Conservation (phyloP, 2,797 vertebrate genomes). For the Crocidura indochinensis region DNA sequence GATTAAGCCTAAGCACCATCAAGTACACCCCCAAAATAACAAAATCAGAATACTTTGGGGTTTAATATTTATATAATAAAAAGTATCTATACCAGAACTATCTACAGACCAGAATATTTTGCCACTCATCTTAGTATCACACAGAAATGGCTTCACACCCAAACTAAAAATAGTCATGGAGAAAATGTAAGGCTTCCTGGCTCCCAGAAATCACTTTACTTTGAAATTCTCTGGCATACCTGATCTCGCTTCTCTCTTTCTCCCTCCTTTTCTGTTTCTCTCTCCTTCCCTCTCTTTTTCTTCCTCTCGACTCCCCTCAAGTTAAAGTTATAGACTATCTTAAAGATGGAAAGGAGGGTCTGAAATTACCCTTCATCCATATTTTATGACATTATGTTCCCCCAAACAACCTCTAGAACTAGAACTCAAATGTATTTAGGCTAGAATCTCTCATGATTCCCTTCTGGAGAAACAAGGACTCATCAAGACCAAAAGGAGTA, state of each 20-base stretch:
- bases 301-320: background rate
- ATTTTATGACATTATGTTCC: background rate
- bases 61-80: too few relatives aligned
- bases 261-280: too few relatives aligned
- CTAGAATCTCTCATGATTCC: background rate
- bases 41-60: too few relatives aligned
- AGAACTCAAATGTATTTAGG: slow-evolving; percentile 27
- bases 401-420: slow-evolving; percentile 26
- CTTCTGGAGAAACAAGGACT: slow-evolving; percentile 3
- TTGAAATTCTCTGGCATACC: too few relatives aligned
- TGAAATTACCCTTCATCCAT: background rate
- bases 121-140: slow-evolving; percentile 69
- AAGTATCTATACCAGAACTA: background rate
- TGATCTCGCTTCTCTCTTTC: too few relatives aligned
- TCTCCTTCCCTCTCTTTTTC: too few relatives aligned
- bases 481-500: background rate
- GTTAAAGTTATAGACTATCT: slow-evolving; percentile 46
- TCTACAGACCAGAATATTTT: slow-evolving; percentile 75
- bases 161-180: too few relatives aligned
- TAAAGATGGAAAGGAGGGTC: background rate
- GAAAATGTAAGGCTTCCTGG: too few relatives aligned
- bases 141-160: background rate
- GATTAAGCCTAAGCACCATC: slow-evolving; percentile 32
- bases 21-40: too few relatives aligned
- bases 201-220: too few relatives aligned